Evolutionary conservation across 2,888 invertebrate species (phyloP), one percentile per base, ranked within the genome.

Genomic region (Coenonympha glycerion): DNA sequence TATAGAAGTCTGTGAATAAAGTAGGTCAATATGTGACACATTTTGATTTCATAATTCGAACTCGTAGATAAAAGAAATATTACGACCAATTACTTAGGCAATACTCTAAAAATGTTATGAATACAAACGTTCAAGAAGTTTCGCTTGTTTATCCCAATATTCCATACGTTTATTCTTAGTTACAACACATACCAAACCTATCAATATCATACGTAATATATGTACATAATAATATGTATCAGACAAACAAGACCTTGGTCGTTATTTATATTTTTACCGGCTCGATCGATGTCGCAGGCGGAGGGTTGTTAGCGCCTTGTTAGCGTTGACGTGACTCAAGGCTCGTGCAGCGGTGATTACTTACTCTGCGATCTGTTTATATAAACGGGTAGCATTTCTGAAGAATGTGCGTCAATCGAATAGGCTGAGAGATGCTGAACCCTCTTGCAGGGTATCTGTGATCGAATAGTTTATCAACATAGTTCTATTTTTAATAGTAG

Each of bases 351-450:
- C 69, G 66, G 63, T 63, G 68, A 74, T 76, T 72, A 75, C 67
- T 76, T 72, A 74, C 16, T 62, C 61, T 61, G 59, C 57, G 62
- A 64, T 55, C 57, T 74, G 69, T 69, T 73, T 71, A 68, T 62
- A n/a, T n/a, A n/a, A n/a, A n/a, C n/a, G n/a, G n/a, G n/a, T n/a
- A 63, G 58, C 63, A 63, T 60, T 56, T 64, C 68, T 67, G 56
- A 61, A 62, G 63, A 54, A 64, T 73, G 71, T 82, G 79, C 79
- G 73, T 76, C 73, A 77, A 65, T 65, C 63, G 62, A 66, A 58
- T 39, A 39, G 15, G 15, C 22, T 15, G 13, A 15, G 15, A 39
- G 15, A 22, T 39, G 13, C 13, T 22, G 22, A 22, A 24, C 15
- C n/a, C n/a, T n/a, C n/a, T n/a, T n/a, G n/a, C n/a, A n/a, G n/a